Evolutionary conservation across 2,797 vertebrate genomes (phyloP).

Genomic region (Kryptopterus vitreolus): DNA sequence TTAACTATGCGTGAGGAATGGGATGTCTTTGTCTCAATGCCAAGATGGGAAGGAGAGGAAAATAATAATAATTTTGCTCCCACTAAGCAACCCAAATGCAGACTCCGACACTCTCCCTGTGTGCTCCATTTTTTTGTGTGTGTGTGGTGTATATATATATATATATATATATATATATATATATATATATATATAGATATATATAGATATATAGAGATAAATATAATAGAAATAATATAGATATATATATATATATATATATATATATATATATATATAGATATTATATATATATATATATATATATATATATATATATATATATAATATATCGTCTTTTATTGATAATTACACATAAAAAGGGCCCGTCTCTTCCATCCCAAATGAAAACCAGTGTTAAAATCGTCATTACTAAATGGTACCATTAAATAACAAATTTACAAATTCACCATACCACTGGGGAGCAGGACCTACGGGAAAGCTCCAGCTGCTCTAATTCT

Average conservation of each 20-base stretch:
- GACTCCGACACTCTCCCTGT: conserved; percentile 17
- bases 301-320: too few relatives aligned
- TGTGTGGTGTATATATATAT: too few relatives aligned
- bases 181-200: too few relatives aligned
- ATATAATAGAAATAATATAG: too few relatives aligned
- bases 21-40: conserved; percentile 56
- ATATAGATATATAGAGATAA: too few relatives aligned
- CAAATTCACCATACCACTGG: background rate
- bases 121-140: conserved; percentile 15
- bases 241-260: too few relatives aligned
- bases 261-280: too few relatives aligned
- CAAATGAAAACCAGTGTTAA: conserved; percentile 3
- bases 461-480: background rate
- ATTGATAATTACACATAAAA: too few relatives aligned
- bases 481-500: background rate
- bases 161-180: too few relatives aligned
- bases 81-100: conserved; percentile 41
- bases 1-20: conserved; percentile 71
- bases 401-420: background rate
- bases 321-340: too few relatives aligned
- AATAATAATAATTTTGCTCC: conserved; percentile 29
- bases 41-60: conserved; percentile 31
- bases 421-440: background rate
- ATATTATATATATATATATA: too few relatives aligned
- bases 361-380: too few relatives aligned